Base-by-base conservation (phyloP, 2,888 invertebrate genomes). In the Orchestes rusci region DNA sequence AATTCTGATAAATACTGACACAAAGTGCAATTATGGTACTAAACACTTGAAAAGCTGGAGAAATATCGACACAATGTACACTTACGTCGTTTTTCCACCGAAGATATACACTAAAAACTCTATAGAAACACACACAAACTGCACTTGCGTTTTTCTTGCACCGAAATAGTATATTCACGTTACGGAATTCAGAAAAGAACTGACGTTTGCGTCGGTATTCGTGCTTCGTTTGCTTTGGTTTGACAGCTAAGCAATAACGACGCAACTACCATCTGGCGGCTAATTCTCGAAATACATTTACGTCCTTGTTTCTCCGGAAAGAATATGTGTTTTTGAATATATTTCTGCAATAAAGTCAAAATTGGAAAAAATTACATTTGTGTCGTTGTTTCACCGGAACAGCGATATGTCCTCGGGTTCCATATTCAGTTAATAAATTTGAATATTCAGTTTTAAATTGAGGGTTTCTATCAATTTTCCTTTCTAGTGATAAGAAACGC, bases 221-320 rank as follows among this genome's bases (percentile, higher is more conserved):
- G n/a, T 29, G 8, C 13, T 29, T 15, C 29, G 13, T 8, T 15
- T 29, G 12, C 29, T 3, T 29, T 36, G 5, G 18, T 36, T 36
- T n/a, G n/a, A n/a, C n/a, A n/a, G n/a, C n/a, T n/a, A n/a, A n/a
- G n/a, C 36, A 20, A 18, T 20, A 12, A 36, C 20, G 36, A 36
- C 36, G 36, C 36, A 36, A 36, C 36, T 36, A 17, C 36, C 36
- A 17, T 36, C 8, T 36, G 17, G 36, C 36, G 36, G 36, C 13
- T n/a, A 10, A 19, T 15, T 19, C 13, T 36, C 13, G 17, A 36
- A 36, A 18, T 36, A 17, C 18, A 36, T n/a, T 36, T 36, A 17
- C 18, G 36, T 16, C 36, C 8, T 10, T 36, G 18, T 36, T 17
- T 20, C 36, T 13, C 18, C 20, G 17, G 8, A 20, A 19, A 36